Evolutionary conservation across 2,888 invertebrate genomes (phyloP), one percentile per base, ranked within the genome.

Genomic region (Clanis bilineata): DNA sequence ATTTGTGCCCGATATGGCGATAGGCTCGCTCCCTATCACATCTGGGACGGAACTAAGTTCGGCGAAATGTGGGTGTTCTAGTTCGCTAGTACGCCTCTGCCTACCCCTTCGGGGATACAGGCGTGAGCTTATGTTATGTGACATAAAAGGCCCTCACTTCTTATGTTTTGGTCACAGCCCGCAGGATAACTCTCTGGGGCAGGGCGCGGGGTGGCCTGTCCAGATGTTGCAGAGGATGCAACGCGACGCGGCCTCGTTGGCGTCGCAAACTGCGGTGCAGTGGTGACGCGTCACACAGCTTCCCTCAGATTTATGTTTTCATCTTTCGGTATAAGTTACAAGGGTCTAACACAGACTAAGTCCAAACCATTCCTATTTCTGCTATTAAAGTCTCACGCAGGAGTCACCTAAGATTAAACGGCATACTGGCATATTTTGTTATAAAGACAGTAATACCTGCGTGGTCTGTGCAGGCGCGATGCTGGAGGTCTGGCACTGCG

Each of bases 401-500:
- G n/a, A n/a, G n/a, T n/a, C n/a, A n/a, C n/a, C n/a, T n/a, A n/a
- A n/a, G n/a, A n/a, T n/a, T n/a, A n/a, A n/a, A n/a, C n/a, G n/a
- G n/a, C n/a, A n/a, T n/a, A n/a, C n/a, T n/a, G n/a, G n/a, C n/a
- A n/a, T n/a, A n/a, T n/a, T n/a, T n/a, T n/a, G n/a, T n/a, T n/a
- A n/a, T 43, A 25, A 9, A 21, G 15, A 45, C 22, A 5, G 6
- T 39, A 36, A 36, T 56, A 57, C 61, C 59, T 57, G 58, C 55
- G 36, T 23, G 32, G 57, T 32, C 44, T 65, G 71, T 60, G 66
- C 57, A 60, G 66, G 63, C 63, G 82, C 71, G 36, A 76, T 71
- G 64, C 82, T 68, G 64, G 80, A 72, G 58, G 92, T 76, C 74
- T 94, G 93, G 82, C 95, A 95, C 73, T 92, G 92, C 25, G 90